Evolutionary conservation across 1,140 invertebrate genomes (phyloP), one percentile per base, ranked within the genome.

Genomic region (Drosophila lowei): DNA sequence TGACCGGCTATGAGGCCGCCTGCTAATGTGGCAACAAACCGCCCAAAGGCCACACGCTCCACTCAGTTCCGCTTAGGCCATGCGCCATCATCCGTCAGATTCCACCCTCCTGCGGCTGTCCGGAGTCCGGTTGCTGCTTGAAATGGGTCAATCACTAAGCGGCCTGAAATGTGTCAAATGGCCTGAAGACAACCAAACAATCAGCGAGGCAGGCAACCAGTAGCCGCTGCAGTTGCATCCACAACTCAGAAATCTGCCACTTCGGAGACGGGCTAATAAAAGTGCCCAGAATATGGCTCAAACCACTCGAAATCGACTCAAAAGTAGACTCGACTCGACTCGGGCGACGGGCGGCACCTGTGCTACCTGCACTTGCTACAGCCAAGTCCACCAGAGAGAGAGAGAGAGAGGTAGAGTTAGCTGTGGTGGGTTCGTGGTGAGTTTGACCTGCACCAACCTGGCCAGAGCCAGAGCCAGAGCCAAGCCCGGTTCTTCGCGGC

Each of bases 401-500:
- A 38, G 54, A 23, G 49, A 47, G 73, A 15, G 42, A 48, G 15
- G 18, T 54, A 54, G 49, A 25, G 57, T 44, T 43, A 4, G 28
- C 15, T n/a, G 65, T 62, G 56, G 63, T 79, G 72, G 63, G 54
- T 79, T 73, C 23, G 6, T 68, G 83, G 85, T 86, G 78, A 72
- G 78, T 86, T 81, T 88, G 84, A 86, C 83, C 83, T 86, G 78
- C 83, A 83, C 63, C 74, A 86, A 86, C 79, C 68, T 80, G 65
- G 56, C 72, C 47, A 60, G 58, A 42, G 34, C 23, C 23, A 25
- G 23, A 23, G 23, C 21, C 21, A 23, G 21, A 18, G 52, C 72
- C 34, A 9, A 65, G 56, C 21, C 59, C 59, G 59, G 59, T 62
- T 62, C 60, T 62, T 13, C 41, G 41, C 34, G 62, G 62, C 43